These are phyloP conservation scores for Percopsis transmontana DNA, from an alignment of 2,113 vertebrate species.

Conservation along the genomic window DNA sequence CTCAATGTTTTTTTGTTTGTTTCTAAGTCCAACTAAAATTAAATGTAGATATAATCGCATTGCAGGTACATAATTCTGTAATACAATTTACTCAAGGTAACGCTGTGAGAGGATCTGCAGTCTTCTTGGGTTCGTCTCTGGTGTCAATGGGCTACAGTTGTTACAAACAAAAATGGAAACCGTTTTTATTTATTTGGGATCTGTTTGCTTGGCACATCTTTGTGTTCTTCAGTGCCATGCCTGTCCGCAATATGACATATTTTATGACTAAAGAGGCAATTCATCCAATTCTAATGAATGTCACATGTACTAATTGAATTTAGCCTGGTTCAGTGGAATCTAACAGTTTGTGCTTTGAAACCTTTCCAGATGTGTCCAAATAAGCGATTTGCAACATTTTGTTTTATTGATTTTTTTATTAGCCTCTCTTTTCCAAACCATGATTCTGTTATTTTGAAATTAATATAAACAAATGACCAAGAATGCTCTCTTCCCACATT, in stretches of 20 bases:
- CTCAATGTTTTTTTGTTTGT: too few relatives aligned
- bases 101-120: constrained; percentile 7
- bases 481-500: neutral
- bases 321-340: constrained; percentile 5
- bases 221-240: constrained; percentile 8
- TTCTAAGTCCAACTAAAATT: neutral
- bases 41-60: neutral
- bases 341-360: constrained; percentile 18
- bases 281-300: constrained; percentile 13
- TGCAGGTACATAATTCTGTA: constrained; percentile 1
- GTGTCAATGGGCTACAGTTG: constrained; percentile 9
- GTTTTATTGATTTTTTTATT: neutral
- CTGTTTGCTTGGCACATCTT: constrained; percentile 21
- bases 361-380: constrained; percentile 26
- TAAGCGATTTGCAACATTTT: constrained; percentile 6
- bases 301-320: constrained; percentile 20
- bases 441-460: neutral
- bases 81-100: constrained; percentile 6
- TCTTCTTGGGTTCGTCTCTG: constrained; percentile 13
- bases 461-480: too few relatives aligned
- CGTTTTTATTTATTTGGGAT: neutral
- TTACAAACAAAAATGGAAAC: constrained; percentile 5
- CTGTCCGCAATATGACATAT: constrained; percentile 10
- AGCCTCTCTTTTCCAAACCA: neutral
- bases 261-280: constrained; percentile 5